Percentiles rank a stretch among this genome's conserved stretches.
phyloP scores from a whole-genome alignment of 1,140 invertebrate genomes.

The Drosophila paulistorum region DNA sequence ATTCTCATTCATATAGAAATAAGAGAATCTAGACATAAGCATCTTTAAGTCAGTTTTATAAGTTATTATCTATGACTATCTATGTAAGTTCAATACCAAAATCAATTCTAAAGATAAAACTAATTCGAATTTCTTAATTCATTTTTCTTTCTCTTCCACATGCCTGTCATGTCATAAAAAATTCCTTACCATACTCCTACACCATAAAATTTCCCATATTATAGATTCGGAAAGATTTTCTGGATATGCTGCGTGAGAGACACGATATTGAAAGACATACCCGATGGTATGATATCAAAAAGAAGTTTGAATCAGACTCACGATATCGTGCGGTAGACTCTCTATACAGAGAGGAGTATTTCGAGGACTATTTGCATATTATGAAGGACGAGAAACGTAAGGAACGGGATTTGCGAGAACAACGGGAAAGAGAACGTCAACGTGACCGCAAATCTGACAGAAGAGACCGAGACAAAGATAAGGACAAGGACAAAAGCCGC shows the following conservation, averaged over 20 bases:
- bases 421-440: constrained; percentile 82
- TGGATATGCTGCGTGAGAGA: constrained; percentile 88
- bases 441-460: constrained; percentile 82
- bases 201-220: not conserved
- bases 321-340: constrained; percentile 96
- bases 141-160: constrained; percentile 74
- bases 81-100: constrained; percentile 44
- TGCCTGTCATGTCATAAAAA: constrained; percentile 68
- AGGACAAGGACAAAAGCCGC: constrained; percentile 78
- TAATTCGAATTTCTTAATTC: constrained; percentile 41
- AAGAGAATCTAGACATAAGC: constrained; percentile 43
- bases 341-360: constrained; percentile 95
- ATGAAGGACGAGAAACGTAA: constrained; percentile 91
- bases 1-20: constrained; percentile 40
- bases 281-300: constrained; percentile 97
- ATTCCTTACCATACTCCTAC: constrained; percentile 39
- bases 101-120: constrained; percentile 54
- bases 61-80: constrained; percentile 3
- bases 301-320: constrained; percentile 94
- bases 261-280: constrained; percentile 93
- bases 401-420: constrained; percentile 82
- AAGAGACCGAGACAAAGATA: constrained; percentile 57
- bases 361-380: constrained; percentile 93
- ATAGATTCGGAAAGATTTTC: constrained; percentile 96
- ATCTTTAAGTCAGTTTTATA: constrained; percentile 34